Evolutionary conservation across 2,888 invertebrate species (phyloP).

Genomic region (Oscheius sp.): DNA sequence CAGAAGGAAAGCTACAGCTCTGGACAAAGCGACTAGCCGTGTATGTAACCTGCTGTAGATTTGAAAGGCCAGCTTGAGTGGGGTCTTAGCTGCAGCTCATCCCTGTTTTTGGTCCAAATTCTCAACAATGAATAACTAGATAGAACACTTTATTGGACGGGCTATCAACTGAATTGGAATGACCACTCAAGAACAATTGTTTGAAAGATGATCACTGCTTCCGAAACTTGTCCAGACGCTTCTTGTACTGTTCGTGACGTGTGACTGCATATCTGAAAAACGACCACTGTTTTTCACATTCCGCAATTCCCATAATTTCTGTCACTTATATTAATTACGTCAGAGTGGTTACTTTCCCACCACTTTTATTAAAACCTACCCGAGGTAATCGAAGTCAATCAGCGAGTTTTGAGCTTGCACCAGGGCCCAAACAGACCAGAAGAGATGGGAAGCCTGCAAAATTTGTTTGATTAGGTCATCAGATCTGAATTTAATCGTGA

Average conservation of each 20-base stretch:
- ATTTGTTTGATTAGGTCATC: background rate
- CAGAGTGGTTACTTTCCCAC: background rate
- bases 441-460: conserved; percentile 70
- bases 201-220: conserved; percentile 5
- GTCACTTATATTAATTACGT: background rate
- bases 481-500: background rate
- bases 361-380: conserved; percentile 46
- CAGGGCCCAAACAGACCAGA: conserved; percentile 71
- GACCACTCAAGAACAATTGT: no score
- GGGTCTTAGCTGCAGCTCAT: no score
- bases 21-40: no score
- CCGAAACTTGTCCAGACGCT: conserved; percentile 35
- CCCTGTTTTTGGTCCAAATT: no score
- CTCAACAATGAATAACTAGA: no score
- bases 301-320: background rate
- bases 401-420: conserved; percentile 68
- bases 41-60: no score
- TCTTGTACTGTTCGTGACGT: conserved; percentile 45
- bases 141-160: no score
- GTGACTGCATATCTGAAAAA: conserved; percentile 46
- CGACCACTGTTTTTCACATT: background rate
- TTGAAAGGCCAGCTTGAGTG: no score
- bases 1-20: no score
- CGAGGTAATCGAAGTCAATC: conserved; percentile 70
- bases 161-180: no score